Evolutionary conservation across 2,113 vertebrate species (phyloP).

Genomic region (Petrocephalus zakoni): DNA sequence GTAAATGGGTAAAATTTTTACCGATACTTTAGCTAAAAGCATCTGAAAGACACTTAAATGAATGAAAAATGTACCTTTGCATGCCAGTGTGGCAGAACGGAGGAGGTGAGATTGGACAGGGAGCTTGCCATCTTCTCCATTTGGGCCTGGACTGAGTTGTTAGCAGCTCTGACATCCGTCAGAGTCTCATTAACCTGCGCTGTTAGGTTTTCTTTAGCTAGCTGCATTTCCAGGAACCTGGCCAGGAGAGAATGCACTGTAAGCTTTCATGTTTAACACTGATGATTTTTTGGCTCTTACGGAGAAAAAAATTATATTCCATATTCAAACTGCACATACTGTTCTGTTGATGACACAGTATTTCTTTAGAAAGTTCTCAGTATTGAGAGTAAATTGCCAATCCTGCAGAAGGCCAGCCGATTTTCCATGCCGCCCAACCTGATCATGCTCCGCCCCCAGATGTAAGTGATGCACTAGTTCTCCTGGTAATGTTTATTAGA

Average conservation of each 20-base stretch:
- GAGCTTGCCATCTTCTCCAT: constrained; percentile 24
- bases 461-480: background rate
- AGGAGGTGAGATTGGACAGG: constrained; percentile 47
- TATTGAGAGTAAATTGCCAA: background rate
- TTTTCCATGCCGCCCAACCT: background rate
- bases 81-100: constrained; percentile 34
- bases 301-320: background rate
- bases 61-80: background rate
- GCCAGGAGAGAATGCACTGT: background rate
- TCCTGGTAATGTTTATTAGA: background rate
- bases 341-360: background rate
- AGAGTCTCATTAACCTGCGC: constrained; percentile 43
- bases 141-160: constrained; percentile 41
- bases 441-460: background rate
- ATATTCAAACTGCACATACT: background rate
- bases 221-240: constrained; percentile 60
- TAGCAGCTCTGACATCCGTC: constrained; percentile 33
- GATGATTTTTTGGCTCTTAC: background rate
- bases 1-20: background rate
- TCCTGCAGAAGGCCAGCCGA: background rate
- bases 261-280: background rate
- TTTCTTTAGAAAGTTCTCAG: background rate
- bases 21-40: background rate
- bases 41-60: background rate
- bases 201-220: constrained; percentile 55